Base-by-base conservation (phyloP, 2,797 vertebrate species). In the Chaetophractus vellerosus region DNA sequence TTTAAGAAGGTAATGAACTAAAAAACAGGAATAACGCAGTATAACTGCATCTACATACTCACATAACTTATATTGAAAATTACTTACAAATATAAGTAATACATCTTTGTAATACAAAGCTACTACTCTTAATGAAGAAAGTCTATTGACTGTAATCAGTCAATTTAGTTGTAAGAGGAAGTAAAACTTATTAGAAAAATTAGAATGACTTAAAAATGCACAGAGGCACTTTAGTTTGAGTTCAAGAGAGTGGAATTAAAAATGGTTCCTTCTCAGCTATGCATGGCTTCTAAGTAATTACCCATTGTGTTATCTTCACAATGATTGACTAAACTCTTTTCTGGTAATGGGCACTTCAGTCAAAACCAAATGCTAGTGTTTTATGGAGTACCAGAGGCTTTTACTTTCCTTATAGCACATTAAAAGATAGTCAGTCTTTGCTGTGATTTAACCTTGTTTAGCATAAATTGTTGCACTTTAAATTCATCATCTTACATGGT, bases 391-490 rank as follows among this genome's bases (percentile, higher is more conserved):
- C 96, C 97, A 90, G 86, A 96, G 95, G 96, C 96, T 98, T 98
- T 98, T 98, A 98, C 98, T 98, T 98, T 97, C 96, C 96, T 98
- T 96, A 93, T 9, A 97, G 97, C 96, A 97, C 94, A 98, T 98
- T 98, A 98, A 98, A 98, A 98, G 66, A 97, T 55, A 98, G 97
- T 98, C 96, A 86, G 96, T 96, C 98, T 98, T 98, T 97, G 92
- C 98, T 97, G 93, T 97, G 96, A 97, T 98, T 98, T 98, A 98
- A 98, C 98, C 98, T 98, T 98, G 97, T 98, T 99, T 98, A 98
- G 97, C 98, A 98, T 97, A 98, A 97, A 98, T 79, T 96, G 92
- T 93, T 98, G 96, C 96, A 98, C 94, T 98, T 97, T 96, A 98
- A 98, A 98, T 98, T 97, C 97, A 98, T 95, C 0, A 93, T 97